Evolutionary conservation across 2,113 vertebrate genomes (phyloP).

Genomic region (Tachycineta bicolor): DNA sequence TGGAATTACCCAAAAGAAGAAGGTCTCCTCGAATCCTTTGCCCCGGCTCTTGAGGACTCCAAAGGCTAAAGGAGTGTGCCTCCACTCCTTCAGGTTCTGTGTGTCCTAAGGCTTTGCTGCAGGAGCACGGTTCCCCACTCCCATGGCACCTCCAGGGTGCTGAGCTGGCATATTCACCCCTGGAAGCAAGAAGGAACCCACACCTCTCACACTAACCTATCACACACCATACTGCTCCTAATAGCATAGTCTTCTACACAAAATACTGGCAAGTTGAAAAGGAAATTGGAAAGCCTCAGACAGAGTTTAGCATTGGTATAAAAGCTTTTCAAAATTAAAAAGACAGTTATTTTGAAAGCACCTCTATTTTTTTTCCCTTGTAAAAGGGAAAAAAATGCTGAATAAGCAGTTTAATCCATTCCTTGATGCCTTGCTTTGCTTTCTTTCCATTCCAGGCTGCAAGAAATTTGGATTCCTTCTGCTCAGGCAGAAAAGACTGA

Average conservation of each 20-base stretch:
- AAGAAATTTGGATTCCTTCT: not conserved
- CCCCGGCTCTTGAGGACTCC: too few relatives aligned
- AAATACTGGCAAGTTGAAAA: not conserved
- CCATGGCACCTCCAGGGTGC: too few relatives aligned
- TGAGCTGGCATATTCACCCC: too few relatives aligned
- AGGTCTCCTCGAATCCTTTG: too few relatives aligned
- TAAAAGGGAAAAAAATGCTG: not conserved
- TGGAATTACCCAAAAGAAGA: too few relatives aligned
- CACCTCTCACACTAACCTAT: too few relatives aligned
- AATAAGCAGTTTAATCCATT: not conserved
- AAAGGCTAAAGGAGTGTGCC: too few relatives aligned
- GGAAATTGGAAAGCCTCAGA: not conserved
- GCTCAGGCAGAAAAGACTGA: not conserved
- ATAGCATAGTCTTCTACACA: not conserved
- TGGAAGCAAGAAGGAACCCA: too few relatives aligned
- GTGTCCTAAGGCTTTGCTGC: too few relatives aligned
- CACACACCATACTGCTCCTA: rapidly evolving
- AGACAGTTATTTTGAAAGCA: not conserved
- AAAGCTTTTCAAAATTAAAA: not conserved
- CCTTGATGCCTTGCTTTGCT: not conserved
- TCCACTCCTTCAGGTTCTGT: too few relatives aligned
- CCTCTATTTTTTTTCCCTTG: not conserved
- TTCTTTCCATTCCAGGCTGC: not conserved
- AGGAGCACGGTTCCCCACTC: too few relatives aligned
- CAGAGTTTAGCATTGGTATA: not conserved